Conservation (phyloP, 2,797 vertebrate genomes). For the Catostomus latipinnis region DNA sequence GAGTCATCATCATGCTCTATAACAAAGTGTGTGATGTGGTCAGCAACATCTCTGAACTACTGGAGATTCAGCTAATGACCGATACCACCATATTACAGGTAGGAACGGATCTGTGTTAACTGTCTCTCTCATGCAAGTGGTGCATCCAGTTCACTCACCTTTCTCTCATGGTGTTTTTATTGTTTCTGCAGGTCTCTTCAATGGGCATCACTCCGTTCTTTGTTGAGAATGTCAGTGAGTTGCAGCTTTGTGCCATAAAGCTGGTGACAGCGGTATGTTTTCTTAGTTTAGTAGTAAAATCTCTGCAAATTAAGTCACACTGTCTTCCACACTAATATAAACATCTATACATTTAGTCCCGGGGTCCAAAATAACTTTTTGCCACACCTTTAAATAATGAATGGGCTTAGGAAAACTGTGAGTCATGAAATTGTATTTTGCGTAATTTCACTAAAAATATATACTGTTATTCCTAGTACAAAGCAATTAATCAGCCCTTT, state of each 20-base stretch:
- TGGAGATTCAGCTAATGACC: conserved; percentile 96
- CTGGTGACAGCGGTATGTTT: conserved; percentile 93
- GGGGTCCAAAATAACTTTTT: no score
- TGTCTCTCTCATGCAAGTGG: background rate
- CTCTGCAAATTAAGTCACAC: no score
- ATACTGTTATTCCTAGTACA: no score
- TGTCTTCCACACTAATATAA: no score
- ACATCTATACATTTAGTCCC: no score
- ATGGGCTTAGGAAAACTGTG: no score
- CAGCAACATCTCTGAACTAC: conserved; percentile 92
- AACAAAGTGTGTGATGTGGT: conserved; percentile 98
- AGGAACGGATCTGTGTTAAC: conserved; percentile 35
- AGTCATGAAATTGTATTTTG: no score
- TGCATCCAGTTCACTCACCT: background rate
- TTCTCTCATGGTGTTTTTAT: background rate
- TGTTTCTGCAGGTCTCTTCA: conserved; percentile 86
- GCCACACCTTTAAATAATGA: no score
- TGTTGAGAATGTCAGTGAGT: conserved; percentile 97
- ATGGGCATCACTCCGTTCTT: conserved; percentile 99
- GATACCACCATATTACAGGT: conserved; percentile 98
- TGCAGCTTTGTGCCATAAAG: conserved; percentile 96
- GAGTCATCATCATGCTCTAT: conserved; percentile 97
- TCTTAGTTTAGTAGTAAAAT: no score
- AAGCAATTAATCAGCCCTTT: no score
- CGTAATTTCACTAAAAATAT: no score